Base-by-base conservation (phyloP, 2,113 vertebrate species). In the Psilopogon haemacephalus region DNA sequence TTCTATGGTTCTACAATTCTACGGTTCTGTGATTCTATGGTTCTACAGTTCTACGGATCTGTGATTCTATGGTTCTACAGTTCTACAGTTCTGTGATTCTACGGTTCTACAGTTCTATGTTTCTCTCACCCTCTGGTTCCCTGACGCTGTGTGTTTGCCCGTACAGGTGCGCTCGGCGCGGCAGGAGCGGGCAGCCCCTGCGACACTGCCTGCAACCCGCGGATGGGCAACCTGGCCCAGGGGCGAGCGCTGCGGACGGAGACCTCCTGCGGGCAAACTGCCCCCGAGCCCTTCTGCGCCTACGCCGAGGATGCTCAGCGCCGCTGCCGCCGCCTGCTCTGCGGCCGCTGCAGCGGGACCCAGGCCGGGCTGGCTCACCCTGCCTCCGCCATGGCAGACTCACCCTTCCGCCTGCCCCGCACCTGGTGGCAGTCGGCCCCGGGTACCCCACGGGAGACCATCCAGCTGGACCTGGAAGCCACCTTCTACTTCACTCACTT, bases 391-490 rank as follows among this genome's bases (percentile, higher is more conserved):
- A 99, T 99, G 99, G 98, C 98, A 2, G 99, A 99, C 96, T 99
- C 99, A 1, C 98, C 99, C 10, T 99, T 99, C 98, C 98, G 97
- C 59, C 97, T 98, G 82, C 99, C 99, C 18, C 98, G 98, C 86
- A 99, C 99, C 2, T 99, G 99, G 99, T 99, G 99, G 99, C 99
- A 99, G 97, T 99, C 99, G 0, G 98, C 98, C 1, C 97, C 93
- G 74, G 98, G 97, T 0, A 97, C 94, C 10, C 90, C 96, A 71
- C 95, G 76, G 0, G 99, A 99, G 95, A 98, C 96, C 90, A 97
- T 99, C 96, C 98, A 97, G 94, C 96, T 99, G 95, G 98, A 99
- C 96, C 97, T 99, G 95, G 99, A 99, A 97, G 95, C 98, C 3
- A 92, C 98, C 93, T 99, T 99, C 97, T 99, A 98, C 97, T 99